phyloP scores from a whole-genome alignment of 2,797 vertebrate genomes.

The Enteromius afrohamiltoni region DNA sequence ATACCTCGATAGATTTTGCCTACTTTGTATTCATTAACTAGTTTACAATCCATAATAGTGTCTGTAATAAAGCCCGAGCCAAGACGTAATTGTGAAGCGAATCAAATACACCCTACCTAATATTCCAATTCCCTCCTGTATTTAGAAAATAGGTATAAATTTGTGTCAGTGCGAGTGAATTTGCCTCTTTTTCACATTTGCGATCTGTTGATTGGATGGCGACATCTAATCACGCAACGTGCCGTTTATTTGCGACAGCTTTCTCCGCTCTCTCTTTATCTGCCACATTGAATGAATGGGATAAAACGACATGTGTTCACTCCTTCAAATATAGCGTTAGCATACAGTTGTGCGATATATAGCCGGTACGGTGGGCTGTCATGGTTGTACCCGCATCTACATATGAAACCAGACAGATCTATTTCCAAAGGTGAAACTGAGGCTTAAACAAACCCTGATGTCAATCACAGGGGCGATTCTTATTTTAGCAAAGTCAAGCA shows the following conservation, averaged over 20 bases:
- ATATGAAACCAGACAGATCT: slow-evolving; percentile 79
- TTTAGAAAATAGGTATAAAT: slow-evolving; percentile 19
- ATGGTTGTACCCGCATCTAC: slow-evolving; percentile 70
- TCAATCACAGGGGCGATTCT: slow-evolving; percentile 75
- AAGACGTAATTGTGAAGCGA: slow-evolving; percentile 7
- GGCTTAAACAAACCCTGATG: slow-evolving; percentile 75
- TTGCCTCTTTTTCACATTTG: not conserved
- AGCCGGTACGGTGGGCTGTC: slow-evolving; percentile 68
- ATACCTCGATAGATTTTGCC: slow-evolving; percentile 48
- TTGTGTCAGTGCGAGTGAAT: slow-evolving; percentile 17
- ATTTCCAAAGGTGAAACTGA: slow-evolving; percentile 78
- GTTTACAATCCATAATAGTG: slow-evolving; percentile 49
- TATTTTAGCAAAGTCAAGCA: slow-evolving; percentile 79
- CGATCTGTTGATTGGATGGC: slow-evolving; percentile 27
- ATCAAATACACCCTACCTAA: slow-evolving; percentile 26
- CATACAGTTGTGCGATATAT: slow-evolving; percentile 37
- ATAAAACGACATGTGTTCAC: slow-evolving; percentile 51
- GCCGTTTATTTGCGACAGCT: slow-evolving; percentile 51
- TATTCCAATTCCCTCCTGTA: slow-evolving; percentile 27
- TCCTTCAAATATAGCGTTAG: slow-evolving; percentile 55
- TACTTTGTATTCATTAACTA: slow-evolving; percentile 61
- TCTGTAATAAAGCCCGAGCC: slow-evolving; percentile 37
- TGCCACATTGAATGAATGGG: slow-evolving; percentile 45
- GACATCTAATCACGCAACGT: slow-evolving; percentile 17
- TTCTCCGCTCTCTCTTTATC: slow-evolving; percentile 50